These are phyloP conservation scores for Drosophila prolongata DNA, from an alignment of 2,888 invertebrate species.

Conservation along the genomic window DNA sequence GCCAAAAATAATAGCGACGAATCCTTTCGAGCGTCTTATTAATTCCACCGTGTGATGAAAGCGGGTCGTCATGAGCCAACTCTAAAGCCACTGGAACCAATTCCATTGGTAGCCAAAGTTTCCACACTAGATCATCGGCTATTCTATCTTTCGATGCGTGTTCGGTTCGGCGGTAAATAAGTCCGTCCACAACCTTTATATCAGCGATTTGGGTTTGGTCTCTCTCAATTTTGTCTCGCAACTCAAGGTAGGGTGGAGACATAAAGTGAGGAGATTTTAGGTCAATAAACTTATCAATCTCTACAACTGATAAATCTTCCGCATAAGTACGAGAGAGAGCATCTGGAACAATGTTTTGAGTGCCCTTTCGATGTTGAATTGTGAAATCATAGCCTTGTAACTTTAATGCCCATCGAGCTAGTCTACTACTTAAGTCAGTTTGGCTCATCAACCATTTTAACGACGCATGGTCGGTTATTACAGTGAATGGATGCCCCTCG, in stretches of 20 bases:
- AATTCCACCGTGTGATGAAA: not conserved
- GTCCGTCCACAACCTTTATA: not conserved
- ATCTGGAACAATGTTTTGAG: slow-evolving; percentile 4
- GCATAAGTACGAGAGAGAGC: not conserved
- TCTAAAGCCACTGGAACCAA: not conserved
- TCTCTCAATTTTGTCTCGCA: not conserved
- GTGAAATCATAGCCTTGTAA: not conserved
- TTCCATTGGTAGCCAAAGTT: slow-evolving; percentile 1
- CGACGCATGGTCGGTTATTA: not conserved
- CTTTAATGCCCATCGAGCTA: slow-evolving; percentile 2
- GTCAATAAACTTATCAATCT: not conserved
- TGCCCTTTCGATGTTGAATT: not conserved
- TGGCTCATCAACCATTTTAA: slow-evolving; percentile 24
- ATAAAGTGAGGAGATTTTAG: not conserved
- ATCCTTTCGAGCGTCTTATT: not conserved
- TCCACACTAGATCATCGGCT: not conserved
- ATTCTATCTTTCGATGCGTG: not conserved
- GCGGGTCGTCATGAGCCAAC: not conserved
- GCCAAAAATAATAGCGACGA: not conserved
- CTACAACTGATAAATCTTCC: not conserved
- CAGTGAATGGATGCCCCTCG: slow-evolving; percentile 13
- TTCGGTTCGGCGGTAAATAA: not conserved
- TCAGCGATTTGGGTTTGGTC: not conserved
- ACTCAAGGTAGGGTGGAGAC: not conserved
- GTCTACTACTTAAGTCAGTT: not conserved